These are phyloP conservation scores for Lucilia sericata DNA, from an alignment of 1,140 invertebrate species.

Conservation along the genomic window DNA sequence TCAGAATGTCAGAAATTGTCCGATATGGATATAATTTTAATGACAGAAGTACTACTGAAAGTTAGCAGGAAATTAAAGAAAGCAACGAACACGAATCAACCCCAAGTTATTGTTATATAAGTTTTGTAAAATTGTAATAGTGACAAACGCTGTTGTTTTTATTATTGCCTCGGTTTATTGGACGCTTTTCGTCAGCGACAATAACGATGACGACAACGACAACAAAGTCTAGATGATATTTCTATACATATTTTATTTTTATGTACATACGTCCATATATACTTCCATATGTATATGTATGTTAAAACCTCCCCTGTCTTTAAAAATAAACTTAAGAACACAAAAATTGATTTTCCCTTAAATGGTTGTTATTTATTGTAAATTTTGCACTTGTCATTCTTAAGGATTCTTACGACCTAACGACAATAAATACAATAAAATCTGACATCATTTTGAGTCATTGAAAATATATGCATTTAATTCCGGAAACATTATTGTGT, in stretches of 20 bases:
- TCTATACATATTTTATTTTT: too few species aligned
- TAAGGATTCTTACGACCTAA: not conserved
- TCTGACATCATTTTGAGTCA: conserved; percentile 5
- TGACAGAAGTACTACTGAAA: not conserved
- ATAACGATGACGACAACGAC: too few species aligned
- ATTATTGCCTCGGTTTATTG: not conserved
- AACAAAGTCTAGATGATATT: too few species aligned
- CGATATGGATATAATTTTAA: not conserved
- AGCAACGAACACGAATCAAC: not conserved
- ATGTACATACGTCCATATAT: too few species aligned
- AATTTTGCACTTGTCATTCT: conserved; percentile 17
- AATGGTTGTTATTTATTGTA: not conserved
- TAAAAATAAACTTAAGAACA: not conserved
- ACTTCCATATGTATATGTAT: too few species aligned
- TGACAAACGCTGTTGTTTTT: not conserved
- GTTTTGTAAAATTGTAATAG: not conserved
- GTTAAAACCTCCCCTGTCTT: not conserved
- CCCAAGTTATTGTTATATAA: not conserved
- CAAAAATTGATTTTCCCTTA: not conserved
- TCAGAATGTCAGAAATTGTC: not conserved
- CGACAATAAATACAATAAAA: not conserved
- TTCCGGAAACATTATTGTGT: too few species aligned
- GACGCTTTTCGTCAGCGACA: not conserved
- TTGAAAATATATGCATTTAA: too few species aligned
- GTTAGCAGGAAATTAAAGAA: not conserved